Conservation (phyloP, 2,113 vertebrate species). For the Tamias sibiricus region DNA sequence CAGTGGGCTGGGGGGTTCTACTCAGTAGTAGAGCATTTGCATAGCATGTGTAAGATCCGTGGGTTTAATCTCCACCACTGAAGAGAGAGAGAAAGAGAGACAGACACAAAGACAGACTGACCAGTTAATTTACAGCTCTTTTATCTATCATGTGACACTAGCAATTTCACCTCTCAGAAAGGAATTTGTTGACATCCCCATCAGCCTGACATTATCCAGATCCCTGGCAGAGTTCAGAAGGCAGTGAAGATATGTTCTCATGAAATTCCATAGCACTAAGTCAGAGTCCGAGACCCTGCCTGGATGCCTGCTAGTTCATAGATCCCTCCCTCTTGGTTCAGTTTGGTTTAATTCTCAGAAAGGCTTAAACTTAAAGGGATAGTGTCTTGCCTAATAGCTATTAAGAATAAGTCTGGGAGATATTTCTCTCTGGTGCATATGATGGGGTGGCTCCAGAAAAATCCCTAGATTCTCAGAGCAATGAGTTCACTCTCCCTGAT, state of each 20-base stretch:
- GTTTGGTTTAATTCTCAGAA: not conserved
- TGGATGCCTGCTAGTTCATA: not conserved
- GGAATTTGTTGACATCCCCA: not conserved
- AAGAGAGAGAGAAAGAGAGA: not conserved
- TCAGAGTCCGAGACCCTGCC: not conserved
- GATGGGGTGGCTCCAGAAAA: not conserved
- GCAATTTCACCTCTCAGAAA: not conserved
- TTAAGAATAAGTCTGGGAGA: not conserved
- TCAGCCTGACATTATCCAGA: not conserved
- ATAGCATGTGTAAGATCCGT: not conserved
- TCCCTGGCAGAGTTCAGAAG: not conserved
- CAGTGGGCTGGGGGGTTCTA: no score
- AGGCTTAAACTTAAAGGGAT: not conserved
- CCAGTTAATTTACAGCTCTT: not conserved
- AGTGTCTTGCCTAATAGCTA: not conserved
- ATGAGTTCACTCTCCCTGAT: not conserved
- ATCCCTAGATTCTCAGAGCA: not conserved
- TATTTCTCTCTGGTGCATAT: not conserved
- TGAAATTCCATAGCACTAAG: not conserved
- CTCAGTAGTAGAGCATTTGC: not conserved
- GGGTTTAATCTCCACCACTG: not conserved
- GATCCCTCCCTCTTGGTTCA: not conserved
- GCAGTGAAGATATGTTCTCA: not conserved
- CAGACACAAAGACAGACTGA: not conserved
- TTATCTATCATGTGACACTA: not conserved